A percentile compares a stretch with the other conserved stretches of the same genome.
These are phyloP conservation scores for Platycnemis pennipes DNA, from an alignment of 2,888 invertebrate genomes.

Conservation along the genomic window DNA sequence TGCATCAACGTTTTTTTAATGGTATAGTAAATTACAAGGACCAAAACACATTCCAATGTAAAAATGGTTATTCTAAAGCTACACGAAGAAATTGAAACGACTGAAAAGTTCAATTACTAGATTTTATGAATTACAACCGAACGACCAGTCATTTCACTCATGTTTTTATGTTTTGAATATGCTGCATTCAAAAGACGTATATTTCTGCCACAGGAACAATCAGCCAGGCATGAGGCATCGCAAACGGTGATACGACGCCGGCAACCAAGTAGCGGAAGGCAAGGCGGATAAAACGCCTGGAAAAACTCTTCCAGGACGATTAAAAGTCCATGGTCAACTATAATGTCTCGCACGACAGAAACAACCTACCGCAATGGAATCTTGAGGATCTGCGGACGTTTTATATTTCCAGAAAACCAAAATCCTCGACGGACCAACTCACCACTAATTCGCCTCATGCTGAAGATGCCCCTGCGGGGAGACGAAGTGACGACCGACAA, in stretches of 20 bases:
- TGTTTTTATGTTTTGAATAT: too few relatives aligned
- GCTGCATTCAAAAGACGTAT: too few relatives aligned
- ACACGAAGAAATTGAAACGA: too few relatives aligned
- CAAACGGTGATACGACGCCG: background rate
- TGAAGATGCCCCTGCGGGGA: conserved; percentile 51
- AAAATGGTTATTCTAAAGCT: too few relatives aligned
- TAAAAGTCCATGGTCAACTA: background rate
- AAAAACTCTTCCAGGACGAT: background rate
- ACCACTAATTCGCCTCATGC: conserved; percentile 64
- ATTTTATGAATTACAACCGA: too few relatives aligned
- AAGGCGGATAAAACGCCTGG: background rate
- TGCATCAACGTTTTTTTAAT: too few relatives aligned
- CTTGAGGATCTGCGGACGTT: background rate
- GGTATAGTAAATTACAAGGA: too few relatives aligned
- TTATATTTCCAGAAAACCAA: background rate
- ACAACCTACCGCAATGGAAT: background rate
- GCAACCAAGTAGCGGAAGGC: background rate
- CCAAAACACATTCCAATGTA: too few relatives aligned
- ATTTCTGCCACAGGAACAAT: too few relatives aligned
- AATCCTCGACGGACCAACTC: background rate
- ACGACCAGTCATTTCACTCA: too few relatives aligned
- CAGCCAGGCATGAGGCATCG: background rate
- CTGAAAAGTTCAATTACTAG: too few relatives aligned
- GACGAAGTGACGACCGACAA: conserved; percentile 44
- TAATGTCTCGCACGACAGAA: background rate